A percentile compares a stretch with the other conserved stretches of the same genome.
Evolutionary conservation across 2,113 vertebrate species (phyloP).

Genomic region (Puntigrus tetrazona): DNA sequence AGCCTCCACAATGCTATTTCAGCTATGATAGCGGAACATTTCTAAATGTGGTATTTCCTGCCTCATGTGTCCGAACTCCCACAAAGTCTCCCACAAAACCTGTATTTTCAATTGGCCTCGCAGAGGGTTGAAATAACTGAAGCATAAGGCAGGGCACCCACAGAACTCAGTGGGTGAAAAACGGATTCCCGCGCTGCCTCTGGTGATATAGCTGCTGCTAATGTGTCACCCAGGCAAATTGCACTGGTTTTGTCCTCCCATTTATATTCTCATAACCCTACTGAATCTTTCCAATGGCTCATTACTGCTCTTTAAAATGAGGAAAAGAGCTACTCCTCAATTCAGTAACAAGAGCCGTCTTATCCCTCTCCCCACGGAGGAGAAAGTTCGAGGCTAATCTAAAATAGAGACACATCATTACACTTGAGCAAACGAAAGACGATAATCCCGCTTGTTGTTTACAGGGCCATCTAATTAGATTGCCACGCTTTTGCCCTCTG

Average conservation of each 20-base stretch:
- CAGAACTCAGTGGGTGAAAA: conserved; percentile 60
- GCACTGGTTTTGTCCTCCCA: conserved; percentile 63
- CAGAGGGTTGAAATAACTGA: conserved; percentile 44
- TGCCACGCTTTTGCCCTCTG: conserved; percentile 59
- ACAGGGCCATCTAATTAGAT: conserved; percentile 65
- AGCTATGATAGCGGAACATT: neutral
- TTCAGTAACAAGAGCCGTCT: conserved; percentile 69
- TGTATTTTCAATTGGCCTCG: conserved; percentile 25
- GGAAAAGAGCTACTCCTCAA: conserved; percentile 61
- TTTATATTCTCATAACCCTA: conserved; percentile 72
- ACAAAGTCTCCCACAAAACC: neutral
- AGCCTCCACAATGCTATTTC: neutral
- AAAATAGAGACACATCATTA: conserved; percentile 74
- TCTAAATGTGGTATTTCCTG: conserved; percentile 24
- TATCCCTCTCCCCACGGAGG: conserved; percentile 56
- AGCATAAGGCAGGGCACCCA: conserved; percentile 48
- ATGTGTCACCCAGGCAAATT: conserved; percentile 68
- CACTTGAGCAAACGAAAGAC: conserved; percentile 67
- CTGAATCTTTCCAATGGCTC: conserved; percentile 75
- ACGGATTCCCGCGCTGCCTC: conserved; percentile 45
- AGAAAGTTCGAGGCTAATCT: conserved; percentile 64
- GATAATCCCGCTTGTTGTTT: conserved; percentile 66
- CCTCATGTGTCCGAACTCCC: conserved; percentile 5
- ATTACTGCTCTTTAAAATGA: conserved; percentile 71
- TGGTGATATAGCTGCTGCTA: conserved; percentile 59